phyloP scores from a whole-genome alignment of 2,113 vertebrate genomes.

The Pica pica region DNA sequence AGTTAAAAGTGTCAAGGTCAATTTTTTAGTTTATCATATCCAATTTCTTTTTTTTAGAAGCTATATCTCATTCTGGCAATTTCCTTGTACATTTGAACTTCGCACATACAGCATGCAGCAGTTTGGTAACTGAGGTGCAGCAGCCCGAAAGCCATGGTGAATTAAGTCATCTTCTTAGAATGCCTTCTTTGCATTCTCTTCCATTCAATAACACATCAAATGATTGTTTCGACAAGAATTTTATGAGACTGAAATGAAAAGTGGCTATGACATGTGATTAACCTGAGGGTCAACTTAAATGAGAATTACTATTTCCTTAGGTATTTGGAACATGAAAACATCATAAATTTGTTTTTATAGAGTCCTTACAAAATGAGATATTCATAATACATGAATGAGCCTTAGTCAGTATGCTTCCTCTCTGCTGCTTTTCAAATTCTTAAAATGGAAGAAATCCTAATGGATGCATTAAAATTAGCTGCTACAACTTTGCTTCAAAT shows the following conservation, averaged over 20 bases:
- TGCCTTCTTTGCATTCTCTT: background rate
- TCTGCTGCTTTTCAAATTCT: background rate
- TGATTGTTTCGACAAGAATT: background rate
- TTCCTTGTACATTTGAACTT: background rate
- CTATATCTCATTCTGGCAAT: background rate
- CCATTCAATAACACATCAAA: background rate
- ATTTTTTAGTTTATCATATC: background rate
- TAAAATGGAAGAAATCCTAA: background rate
- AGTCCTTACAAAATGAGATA: background rate
- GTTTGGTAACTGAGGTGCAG: background rate
- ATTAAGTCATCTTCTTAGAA: background rate
- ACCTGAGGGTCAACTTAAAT: background rate
- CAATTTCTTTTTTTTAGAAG: background rate
- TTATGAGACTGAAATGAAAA: background rate
- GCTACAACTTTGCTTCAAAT: background rate
- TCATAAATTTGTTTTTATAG: background rate
- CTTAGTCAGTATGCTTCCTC: background rate
- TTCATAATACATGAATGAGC: background rate
- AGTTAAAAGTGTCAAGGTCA: background rate
- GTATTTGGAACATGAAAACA: background rate
- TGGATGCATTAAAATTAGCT: background rate
- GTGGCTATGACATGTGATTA: background rate
- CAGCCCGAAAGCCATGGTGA: background rate
- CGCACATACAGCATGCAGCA: background rate
- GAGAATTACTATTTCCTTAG: background rate